phyloP scores from a whole-genome alignment of 2,888 invertebrate species.

The Caenorhabditis sp. region DNA sequence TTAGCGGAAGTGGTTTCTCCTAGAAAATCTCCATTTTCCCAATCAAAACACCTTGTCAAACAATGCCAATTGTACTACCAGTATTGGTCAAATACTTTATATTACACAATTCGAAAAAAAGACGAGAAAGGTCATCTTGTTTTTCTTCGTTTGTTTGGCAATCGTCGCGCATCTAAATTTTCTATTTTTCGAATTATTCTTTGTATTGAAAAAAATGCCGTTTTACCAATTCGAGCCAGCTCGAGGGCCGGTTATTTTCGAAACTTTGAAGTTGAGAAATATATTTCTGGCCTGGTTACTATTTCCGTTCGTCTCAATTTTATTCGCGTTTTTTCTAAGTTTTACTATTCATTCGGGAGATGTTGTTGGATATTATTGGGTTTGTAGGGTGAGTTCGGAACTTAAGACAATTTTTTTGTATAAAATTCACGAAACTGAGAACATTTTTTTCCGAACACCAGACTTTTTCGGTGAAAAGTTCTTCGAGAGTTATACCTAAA shows the following conservation, averaged over 20 bases:
- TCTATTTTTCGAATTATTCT: background rate
- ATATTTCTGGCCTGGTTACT: slow-evolving; percentile 20
- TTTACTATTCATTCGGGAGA: slow-evolving; percentile 34
- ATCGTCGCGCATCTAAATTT: background rate
- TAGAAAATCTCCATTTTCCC: background rate
- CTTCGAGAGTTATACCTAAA: no score
- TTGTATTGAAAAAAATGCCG: background rate
- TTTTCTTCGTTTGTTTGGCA: background rate
- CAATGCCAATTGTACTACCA: background rate
- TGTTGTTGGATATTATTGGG: slow-evolving; percentile 54
- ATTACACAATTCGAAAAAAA: background rate
- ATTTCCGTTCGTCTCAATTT: slow-evolving; percentile 15
- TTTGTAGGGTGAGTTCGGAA: slow-evolving; percentile 45
- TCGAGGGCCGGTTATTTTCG: background rate
- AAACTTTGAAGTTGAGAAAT: background rate
- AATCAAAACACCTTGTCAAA: background rate
- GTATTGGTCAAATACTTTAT: background rate
- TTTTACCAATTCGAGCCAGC: background rate
- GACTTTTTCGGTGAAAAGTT: no score
- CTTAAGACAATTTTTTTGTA: no score
- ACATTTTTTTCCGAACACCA: no score
- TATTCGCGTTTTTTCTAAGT: slow-evolving; percentile 47
- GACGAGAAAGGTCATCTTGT: background rate
- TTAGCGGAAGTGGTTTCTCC: no score
- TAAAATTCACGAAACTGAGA: no score